A percentile compares a stretch with the other conserved stretches of the same genome.
These are phyloP conservation scores for Dynastes tityus DNA, from an alignment of 2,888 invertebrate genomes.

Conservation along the genomic window DNA sequence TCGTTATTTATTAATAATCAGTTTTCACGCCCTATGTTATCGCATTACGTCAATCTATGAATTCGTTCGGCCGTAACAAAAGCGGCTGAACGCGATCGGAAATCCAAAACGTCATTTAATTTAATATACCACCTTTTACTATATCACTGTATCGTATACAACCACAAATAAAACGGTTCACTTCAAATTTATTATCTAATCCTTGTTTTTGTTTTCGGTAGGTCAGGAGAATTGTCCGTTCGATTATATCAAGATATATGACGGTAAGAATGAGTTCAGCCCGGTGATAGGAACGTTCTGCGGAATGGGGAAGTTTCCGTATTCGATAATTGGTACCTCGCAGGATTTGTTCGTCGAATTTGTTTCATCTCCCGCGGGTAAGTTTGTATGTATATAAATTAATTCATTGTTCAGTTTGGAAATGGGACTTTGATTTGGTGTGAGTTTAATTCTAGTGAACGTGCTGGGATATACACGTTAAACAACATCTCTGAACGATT, in stretches of 20 bases:
- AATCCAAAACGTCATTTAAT: constrained; percentile 1
- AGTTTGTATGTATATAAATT: constrained; percentile 46
- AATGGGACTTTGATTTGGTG: background rate
- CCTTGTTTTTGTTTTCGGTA: constrained; percentile 59
- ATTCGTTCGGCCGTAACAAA: too few relatives aligned
- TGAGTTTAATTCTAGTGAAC: background rate
- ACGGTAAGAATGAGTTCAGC: constrained; percentile 90
- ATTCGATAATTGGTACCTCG: constrained; percentile 94
- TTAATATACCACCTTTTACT: background rate
- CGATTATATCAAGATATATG: constrained; percentile 92
- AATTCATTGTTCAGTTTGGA: background rate
- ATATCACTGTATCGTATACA: background rate
- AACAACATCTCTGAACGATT: background rate
- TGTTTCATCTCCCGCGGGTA: constrained; percentile 89
- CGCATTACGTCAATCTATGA: too few relatives aligned
- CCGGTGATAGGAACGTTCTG: constrained; percentile 93
- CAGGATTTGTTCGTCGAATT: constrained; percentile 92
- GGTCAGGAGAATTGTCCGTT: constrained; percentile 90
- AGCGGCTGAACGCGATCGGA: too few relatives aligned
- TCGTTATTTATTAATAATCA: constrained; percentile 2
- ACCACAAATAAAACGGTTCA: background rate
- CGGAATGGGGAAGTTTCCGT: constrained; percentile 94
- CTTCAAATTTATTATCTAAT: background rate
- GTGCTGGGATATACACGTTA: background rate
- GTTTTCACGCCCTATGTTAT: background rate